Conservation (phyloP, 2,888 invertebrate species). For the Stenoptilia bipunctidactyla region DNA sequence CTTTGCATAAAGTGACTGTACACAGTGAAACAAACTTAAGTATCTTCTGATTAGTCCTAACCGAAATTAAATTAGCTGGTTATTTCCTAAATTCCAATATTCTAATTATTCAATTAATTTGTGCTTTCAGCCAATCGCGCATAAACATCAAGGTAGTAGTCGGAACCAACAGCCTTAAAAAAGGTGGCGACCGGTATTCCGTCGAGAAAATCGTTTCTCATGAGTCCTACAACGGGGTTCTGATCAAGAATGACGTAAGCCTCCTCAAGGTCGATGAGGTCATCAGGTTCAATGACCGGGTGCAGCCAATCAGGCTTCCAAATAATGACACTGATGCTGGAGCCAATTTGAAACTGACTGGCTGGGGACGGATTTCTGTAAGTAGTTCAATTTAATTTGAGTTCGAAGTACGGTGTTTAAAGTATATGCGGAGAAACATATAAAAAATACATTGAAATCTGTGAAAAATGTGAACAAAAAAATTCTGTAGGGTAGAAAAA, state of each 20-base stretch:
- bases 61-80: too few species aligned
- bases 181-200: constrained; percentile 45
- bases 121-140: constrained; percentile 22
- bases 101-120: too few species aligned
- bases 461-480: too few species aligned
- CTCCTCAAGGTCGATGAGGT: constrained; percentile 34
- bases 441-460: too few species aligned
- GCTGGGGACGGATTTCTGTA: constrained; percentile 60
- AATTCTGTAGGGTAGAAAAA: too few species aligned
- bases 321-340: constrained; percentile 32
- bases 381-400: too few species aligned
- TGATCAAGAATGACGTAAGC: constrained; percentile 55
- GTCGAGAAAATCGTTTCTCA: constrained; percentile 49
- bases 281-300: constrained; percentile 35
- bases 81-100: too few species aligned
- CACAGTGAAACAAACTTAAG: too few species aligned
- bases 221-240: constrained; percentile 34
- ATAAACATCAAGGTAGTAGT: constrained; percentile 38
- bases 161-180: constrained; percentile 51
- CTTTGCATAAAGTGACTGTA: too few species aligned
- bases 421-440: too few species aligned
- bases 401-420: too few species aligned
- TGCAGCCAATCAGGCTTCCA: constrained; percentile 44
- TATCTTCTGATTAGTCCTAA: too few species aligned
- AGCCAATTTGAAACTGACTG: constrained; percentile 40